phyloP scores from a whole-genome alignment of 2,888 invertebrate species.

The Rosalia funebris region DNA sequence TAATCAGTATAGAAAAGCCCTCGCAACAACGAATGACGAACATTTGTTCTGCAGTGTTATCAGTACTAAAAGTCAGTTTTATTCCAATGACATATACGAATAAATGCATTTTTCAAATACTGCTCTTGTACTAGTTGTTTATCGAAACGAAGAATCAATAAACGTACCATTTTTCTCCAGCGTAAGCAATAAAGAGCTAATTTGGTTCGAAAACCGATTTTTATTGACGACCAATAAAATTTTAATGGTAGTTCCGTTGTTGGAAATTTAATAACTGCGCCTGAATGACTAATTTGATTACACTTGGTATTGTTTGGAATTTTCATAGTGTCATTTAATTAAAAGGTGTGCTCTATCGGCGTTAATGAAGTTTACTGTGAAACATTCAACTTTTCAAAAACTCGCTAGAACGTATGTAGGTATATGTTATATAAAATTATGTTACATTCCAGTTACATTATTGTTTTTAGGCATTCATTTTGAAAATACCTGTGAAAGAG shows the following conservation, averaged over 20 bases:
- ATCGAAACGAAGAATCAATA: background rate
- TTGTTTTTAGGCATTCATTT: no score
- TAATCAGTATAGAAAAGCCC: no score
- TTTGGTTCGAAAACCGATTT: conserved; percentile 18
- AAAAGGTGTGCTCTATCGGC: background rate
- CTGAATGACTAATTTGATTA: conserved; percentile 16
- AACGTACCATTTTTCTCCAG: background rate
- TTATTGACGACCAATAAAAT: conserved; percentile 19
- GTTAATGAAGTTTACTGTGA: background rate
- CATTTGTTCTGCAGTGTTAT: no score
- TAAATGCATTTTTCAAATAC: no score
- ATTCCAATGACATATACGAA: no score
- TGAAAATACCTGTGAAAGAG: no score
- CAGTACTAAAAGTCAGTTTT: no score
- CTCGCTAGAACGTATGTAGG: no score
- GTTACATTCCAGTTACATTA: no score
- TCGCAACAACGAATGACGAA: no score
- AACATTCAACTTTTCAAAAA: background rate
- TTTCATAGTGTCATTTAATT: conserved; percentile 12
- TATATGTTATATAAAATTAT: no score
- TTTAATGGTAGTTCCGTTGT: conserved; percentile 13
- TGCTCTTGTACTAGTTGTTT: background rate
- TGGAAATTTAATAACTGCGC: conserved; percentile 14
- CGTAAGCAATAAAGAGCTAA: conserved; percentile 8
- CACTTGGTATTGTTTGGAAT: conserved; percentile 1